phyloP scores from a whole-genome alignment of 1,140 invertebrate genomes.

The Drosophila saltans region DNA sequence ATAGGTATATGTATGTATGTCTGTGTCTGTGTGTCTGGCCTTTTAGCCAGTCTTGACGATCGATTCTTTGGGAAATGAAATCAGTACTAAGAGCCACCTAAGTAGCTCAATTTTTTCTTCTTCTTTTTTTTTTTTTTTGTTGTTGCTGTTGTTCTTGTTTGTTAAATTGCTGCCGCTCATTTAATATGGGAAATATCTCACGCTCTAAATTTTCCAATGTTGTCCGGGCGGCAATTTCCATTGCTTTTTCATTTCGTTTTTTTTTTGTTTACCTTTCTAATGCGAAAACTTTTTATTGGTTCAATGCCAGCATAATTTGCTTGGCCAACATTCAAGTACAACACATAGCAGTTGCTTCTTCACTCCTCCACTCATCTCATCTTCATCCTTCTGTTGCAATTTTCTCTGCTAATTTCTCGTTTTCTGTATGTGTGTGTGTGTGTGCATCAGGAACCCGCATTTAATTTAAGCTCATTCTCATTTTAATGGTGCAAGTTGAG shows the following conservation, averaged over 20 bases:
- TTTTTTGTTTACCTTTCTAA: slow-evolving; percentile 64
- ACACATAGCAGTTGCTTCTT: slow-evolving; percentile 24
- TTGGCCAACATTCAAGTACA: slow-evolving; percentile 38
- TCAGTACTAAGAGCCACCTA: slow-evolving; percentile 3
- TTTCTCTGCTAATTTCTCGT: slow-evolving; percentile 37
- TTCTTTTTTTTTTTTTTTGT: slow-evolving; percentile 5
- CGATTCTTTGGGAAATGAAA: slow-evolving; percentile 16
- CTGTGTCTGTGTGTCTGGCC: background rate
- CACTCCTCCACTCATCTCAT: background rate
- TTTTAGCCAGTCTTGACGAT: slow-evolving; percentile 17
- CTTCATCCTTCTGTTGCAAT: background rate
- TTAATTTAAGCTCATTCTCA: slow-evolving; percentile 66
- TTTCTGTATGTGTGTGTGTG: slow-evolving; percentile 2
- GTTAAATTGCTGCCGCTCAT: slow-evolving; percentile 19
- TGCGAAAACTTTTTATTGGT: slow-evolving; percentile 58
- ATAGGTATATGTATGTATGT: background rate
- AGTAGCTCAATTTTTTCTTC: background rate
- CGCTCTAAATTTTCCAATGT: slow-evolving; percentile 9
- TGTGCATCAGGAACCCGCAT: slow-evolving; percentile 56
- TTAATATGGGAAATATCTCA: slow-evolving; percentile 5
- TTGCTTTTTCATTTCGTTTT: slow-evolving; percentile 43
- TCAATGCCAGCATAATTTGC: slow-evolving; percentile 68
- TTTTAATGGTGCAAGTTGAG: slow-evolving; percentile 46
- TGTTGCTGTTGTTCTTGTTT: slow-evolving; percentile 37
- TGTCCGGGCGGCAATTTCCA: slow-evolving; percentile 46